Base-by-base conservation (phyloP, 2,113 vertebrate species). In the Alouatta palliata region DNA sequence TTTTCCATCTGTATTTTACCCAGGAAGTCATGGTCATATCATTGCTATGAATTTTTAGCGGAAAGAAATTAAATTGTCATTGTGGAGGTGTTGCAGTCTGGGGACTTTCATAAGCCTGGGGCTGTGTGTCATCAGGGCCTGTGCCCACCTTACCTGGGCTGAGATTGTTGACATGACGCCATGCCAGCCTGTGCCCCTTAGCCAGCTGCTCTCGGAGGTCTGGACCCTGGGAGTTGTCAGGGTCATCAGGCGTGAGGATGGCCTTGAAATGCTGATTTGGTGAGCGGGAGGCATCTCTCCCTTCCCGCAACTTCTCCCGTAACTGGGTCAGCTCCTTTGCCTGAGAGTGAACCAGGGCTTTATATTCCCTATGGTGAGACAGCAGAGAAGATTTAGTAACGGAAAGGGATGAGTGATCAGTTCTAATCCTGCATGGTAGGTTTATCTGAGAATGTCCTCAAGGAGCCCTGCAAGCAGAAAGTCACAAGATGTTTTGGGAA, bases 291-390 rank as follows among this genome's bases (percentile, higher is more conserved):
- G 98, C 80, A 0, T 99, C 98, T 0, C 97, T 98, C 2, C 98
- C 99, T 87, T 99, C 99, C 6, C 98, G 97, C 98, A 99, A 98
- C 0, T 92, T 97, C 98, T 99, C 99, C n/a, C 25, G 16, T 40
- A 87, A 19, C 68, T 99, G 98, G 14, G 99, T 99, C 43, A 99
- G 99, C 97, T 99, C 99, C 20, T 98, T 97, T 77, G 99, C 99
- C 98, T 99, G 99, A 0, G 98, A 97, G 92, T 99, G 99, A 97
- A 99, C 99, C 98, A 99, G 97, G 0, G 98, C 97, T 95, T 99
- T 98, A 0, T 99, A 99, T 35, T 98, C 99, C 90, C 99, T 99
- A 91, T 21, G 21, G 10, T 20, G 37, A 37, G 45, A 35, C 40
- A 70, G n/a, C 16, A 56, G 35, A 70, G 27, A 5, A 81, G 25